phyloP scores from a whole-genome alignment of 2,113 vertebrate genomes.

The Herpailurus yagouaroundi region DNA sequence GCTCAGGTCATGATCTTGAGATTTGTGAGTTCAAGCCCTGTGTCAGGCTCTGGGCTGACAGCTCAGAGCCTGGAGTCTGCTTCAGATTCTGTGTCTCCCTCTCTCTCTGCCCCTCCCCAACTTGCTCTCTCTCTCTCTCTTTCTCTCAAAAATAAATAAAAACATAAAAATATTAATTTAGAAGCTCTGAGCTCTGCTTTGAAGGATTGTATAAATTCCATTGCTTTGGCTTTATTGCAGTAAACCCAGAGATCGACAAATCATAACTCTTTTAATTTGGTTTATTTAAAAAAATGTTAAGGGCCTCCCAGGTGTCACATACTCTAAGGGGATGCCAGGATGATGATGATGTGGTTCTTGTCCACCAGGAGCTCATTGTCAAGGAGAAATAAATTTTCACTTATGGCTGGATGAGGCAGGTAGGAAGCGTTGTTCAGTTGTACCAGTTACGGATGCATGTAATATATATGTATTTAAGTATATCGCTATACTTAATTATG shows the following conservation, averaged over 20 bases:
- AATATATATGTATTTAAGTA: neutral
- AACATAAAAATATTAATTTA: neutral
- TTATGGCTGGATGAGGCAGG: neutral
- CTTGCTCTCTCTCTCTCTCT: no score
- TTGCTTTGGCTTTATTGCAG: neutral
- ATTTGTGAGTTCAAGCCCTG: no score
- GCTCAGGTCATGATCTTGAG: no score
- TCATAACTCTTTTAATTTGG: neutral
- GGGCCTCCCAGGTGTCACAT: neutral
- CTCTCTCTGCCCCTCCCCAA: no score
- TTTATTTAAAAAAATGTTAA: neutral
- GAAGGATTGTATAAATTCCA: neutral
- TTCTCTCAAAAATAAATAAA: no score
- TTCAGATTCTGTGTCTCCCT: no score
- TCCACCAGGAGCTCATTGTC: neutral
- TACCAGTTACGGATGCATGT: neutral
- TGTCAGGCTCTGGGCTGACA: no score
- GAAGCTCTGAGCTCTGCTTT: neutral
- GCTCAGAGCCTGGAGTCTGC: no score
- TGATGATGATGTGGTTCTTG: neutral
- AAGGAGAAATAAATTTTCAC: neutral
- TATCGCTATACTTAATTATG: neutral
- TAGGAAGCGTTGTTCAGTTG: neutral
- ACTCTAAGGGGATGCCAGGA: neutral
- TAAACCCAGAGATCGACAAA: neutral